Evolutionary conservation across 2,113 vertebrate species (phyloP), one percentile per base, ranked within the genome.

Genomic region (Lipotes vexillifer): DNA sequence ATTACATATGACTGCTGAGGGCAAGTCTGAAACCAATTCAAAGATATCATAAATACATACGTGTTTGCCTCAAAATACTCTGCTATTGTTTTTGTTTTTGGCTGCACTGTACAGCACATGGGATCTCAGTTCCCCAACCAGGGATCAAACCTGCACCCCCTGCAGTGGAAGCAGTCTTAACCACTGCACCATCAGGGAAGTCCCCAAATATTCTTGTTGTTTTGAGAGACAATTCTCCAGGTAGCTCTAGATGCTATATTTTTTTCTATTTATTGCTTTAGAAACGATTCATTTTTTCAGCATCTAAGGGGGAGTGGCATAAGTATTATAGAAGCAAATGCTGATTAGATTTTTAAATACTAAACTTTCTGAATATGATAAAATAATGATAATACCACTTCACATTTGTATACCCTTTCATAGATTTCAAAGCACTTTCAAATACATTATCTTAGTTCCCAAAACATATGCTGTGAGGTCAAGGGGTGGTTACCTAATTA

Each of bases 311-410:
- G 78, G 2, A 82, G 41, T 31, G 9, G 85, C 0, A 20, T 52
- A 66, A 88, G 2, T 41, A 85, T 44, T 83, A 83, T 8, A 83
- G 46, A 96, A 90, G 46, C 46, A 94, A 96, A 90, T 71, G 29
- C 38, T 93, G n/a, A 83, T 72, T 74, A 83, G 38, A 88, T 31
- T 95, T 96, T 93, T 81, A 81, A 96, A 68, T 93, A 78, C 25
- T 78, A 90, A 66, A 20, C 12, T 38, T 96, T 78, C 93, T n/a
- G 27, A 94, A 78, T 85, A 89, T 85, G 36, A 92, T 65, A 94
- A 86, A 91, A 61, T 68, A 57, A 27, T 71, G 55, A 74, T 74
- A 90, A 83, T 29, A 82, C 27, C 33, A 84, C 18, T 57, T 69
- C 57, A 78, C 12, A 87, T 90, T 52, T 94, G 11, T 61, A 71